These are phyloP conservation scores for Anomalospiza imberbis DNA, from an alignment of 2,797 vertebrate genomes.

Conservation along the genomic window DNA sequence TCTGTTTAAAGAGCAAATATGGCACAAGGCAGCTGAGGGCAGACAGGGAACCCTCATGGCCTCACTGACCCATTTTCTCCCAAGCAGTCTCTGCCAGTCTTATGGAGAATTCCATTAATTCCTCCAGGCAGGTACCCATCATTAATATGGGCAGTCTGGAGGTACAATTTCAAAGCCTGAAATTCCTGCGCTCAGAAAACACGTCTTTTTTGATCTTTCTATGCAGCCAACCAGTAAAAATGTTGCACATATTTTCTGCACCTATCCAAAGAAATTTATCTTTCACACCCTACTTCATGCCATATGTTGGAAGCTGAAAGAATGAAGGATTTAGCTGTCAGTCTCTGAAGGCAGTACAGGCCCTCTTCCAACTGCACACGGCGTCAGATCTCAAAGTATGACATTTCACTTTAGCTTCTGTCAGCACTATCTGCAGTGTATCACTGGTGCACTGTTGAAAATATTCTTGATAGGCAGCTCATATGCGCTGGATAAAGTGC, in stretches of 20 bases:
- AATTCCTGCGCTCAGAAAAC: constrained; percentile 51
- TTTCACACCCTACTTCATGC: constrained; percentile 74
- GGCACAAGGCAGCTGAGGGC: background rate
- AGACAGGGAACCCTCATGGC: background rate
- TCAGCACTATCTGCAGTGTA: constrained; percentile 63
- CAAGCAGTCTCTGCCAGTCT: background rate
- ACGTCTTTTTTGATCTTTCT: constrained; percentile 43
- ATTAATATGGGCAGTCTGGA: constrained; percentile 26
- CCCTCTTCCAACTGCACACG: constrained; percentile 56
- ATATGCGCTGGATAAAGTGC: constrained; percentile 34
- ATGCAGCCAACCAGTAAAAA: constrained; percentile 56
- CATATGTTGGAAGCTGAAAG: constrained; percentile 71
- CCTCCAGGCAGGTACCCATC: constrained; percentile 1
- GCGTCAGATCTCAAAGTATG: constrained; percentile 57
- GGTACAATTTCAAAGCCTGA: background rate
- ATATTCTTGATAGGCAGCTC: constrained; percentile 62
- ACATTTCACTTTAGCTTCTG: constrained; percentile 74
- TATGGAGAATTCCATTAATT: background rate
- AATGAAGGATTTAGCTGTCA: constrained; percentile 74
- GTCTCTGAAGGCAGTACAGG: constrained; percentile 66
- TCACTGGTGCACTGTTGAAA: constrained; percentile 20
- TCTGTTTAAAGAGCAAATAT: background rate
- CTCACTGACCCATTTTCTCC: background rate
- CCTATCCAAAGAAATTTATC: constrained; percentile 73
- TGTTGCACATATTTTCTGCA: constrained; percentile 61